Evolutionary conservation across 2,888 invertebrate genomes (phyloP), one percentile per base, ranked within the genome.

Genomic region (Cryptocephalus primarius): DNA sequence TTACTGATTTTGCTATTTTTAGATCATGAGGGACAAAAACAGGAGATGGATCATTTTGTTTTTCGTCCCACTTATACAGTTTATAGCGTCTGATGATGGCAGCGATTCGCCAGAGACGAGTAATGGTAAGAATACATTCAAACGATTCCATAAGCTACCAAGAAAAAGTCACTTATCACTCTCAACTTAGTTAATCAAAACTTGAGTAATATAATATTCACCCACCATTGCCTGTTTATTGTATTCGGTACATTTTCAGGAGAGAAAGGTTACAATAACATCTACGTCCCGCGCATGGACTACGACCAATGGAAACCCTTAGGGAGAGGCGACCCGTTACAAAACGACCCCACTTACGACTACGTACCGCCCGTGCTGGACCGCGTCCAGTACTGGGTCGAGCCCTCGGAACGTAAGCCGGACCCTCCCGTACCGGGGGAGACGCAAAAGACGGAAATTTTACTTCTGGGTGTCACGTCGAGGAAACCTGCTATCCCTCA

Each of bases 221-320:
- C n/a, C n/a, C n/a, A n/a, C n/a, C n/a, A n/a, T n/a, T n/a, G n/a
- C n/a, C n/a, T n/a, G n/a, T n/a, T n/a, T n/a, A n/a, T n/a, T n/a
- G n/a, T 22, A 22, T 22, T 6, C 6, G 22, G 6, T 22, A 6
- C 22, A 22, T 40, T 48, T 47, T 8, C 42, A 52, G 52, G 38
- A 22, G 48, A 52, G 9, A 42, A 34, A 22, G 42, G 43, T 40
- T 34, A 22, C 6, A 46, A 46, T 4, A 65, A 72, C 9, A 66
- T 80, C 49, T 83, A 85, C 60, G 80, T 82, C 1, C 87, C 86
- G 1, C 78, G 85, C 10, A 80, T 87, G 78, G 85, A 88, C 64
- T 88, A 87, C 66, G 85, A 87, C 59, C 86, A 87, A 67, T 88
- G 88, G 88, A 85, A 83, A 52, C 88, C 88, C 0, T 75, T 88